Percentiles rank a stretch among this genome's conserved stretches.
phyloP scores from a whole-genome alignment of 2,888 invertebrate species.

The Dexiosoma caninum region DNA sequence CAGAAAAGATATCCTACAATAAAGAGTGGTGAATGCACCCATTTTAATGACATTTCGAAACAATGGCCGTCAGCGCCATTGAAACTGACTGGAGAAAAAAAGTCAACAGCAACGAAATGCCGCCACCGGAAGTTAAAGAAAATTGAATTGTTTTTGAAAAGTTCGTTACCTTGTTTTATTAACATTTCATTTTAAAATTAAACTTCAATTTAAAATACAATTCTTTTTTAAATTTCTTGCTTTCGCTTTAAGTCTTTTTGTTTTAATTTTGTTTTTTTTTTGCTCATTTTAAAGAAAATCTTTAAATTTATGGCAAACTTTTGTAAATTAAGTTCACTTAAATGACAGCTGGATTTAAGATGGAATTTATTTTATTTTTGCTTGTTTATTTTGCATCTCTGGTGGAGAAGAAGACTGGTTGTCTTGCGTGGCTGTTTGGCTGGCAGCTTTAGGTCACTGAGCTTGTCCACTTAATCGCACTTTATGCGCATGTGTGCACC shows the following conservation, averaged over 20 bases:
- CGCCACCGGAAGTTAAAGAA: constrained; percentile 64
- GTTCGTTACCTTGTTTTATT: constrained; percentile 28
- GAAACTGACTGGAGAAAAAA: constrained; percentile 34
- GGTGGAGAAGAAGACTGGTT: constrained; percentile 25
- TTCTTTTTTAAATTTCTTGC: not conserved
- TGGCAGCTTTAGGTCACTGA: constrained; percentile 66
- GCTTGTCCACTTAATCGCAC: constrained; percentile 75
- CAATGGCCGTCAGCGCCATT: constrained; percentile 65
- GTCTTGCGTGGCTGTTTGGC: constrained; percentile 36
- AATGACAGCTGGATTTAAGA: constrained; percentile 63
- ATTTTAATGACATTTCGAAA: constrained; percentile 60
- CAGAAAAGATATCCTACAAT: constrained; percentile 46
- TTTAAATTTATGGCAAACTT: constrained; percentile 61
- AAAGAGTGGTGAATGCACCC: constrained; percentile 61
- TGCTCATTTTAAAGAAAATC: constrained; percentile 42
- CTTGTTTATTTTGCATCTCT: constrained; percentile 23
- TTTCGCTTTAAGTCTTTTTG: constrained; percentile 31
- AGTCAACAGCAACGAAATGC: constrained; percentile 43
- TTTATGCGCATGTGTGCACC: constrained; percentile 74
- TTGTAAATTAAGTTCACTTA: constrained; percentile 63
- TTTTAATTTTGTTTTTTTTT: constrained; percentile 5
- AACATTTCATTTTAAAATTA: constrained; percentile 35
- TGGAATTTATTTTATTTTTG: constrained; percentile 49
- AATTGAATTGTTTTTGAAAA: constrained; percentile 60
- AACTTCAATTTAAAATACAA: constrained; percentile 15